phyloP scores from a whole-genome alignment of 1,140 invertebrate genomes.

The Lethrus apterus region DNA sequence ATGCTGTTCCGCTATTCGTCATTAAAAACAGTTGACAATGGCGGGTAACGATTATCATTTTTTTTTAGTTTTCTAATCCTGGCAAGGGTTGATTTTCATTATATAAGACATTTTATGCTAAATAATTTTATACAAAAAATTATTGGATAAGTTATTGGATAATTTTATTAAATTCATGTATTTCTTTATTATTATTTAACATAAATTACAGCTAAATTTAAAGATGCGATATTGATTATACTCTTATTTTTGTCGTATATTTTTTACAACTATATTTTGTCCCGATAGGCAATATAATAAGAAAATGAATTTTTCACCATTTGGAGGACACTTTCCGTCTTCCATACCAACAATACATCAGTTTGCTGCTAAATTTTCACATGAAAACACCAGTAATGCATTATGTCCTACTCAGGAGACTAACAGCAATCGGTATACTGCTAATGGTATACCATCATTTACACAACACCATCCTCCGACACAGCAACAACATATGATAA shows the following conservation, averaged over 20 bases:
- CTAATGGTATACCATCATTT: constrained; percentile 38
- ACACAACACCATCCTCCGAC: constrained; percentile 38
- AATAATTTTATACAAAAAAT: neutral
- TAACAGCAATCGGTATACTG: constrained; percentile 35
- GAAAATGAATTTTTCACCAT: constrained; percentile 58
- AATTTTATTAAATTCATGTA: no score
- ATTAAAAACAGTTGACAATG: constrained; percentile 4
- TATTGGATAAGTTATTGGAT: neutral
- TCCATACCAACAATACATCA: constrained; percentile 57
- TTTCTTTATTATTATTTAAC: no score
- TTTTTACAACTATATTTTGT: neutral
- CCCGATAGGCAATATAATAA: constrained; percentile 1
- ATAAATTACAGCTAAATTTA: neutral
- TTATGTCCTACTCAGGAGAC: constrained; percentile 30
- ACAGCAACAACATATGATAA: constrained; percentile 31
- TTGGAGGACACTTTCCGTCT: constrained; percentile 55
- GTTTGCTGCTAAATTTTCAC: constrained; percentile 48
- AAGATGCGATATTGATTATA: neutral
- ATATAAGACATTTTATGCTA: neutral
- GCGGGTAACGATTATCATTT: constrained; percentile 6
- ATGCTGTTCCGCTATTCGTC: neutral
- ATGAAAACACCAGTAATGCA: constrained; percentile 42
- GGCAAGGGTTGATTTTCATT: neutral
- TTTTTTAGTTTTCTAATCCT: neutral
- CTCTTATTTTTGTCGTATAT: neutral